Base-by-base conservation (phyloP, 2,113 vertebrate genomes). In the Gallinago media region DNA sequence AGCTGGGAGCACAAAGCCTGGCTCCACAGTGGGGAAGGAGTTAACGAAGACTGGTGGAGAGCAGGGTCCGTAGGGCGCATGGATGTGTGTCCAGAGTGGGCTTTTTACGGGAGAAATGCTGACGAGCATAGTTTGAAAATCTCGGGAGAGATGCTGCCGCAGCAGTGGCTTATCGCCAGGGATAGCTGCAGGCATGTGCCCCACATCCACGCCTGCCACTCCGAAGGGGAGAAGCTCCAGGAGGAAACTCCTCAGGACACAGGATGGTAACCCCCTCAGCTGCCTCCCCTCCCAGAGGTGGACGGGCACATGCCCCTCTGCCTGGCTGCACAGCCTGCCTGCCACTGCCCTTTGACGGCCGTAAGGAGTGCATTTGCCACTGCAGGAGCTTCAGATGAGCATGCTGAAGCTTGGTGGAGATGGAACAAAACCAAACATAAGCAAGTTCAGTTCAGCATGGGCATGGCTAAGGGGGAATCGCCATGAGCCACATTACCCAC, bases 331-430 rank as follows among this genome's bases (percentile, higher is more conserved):
- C 7, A 1, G 29, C 70, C 36, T 6, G 1, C 36, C 12, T 40
- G 40, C 50, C 3, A 1, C 38, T 82, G 58, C 36, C 31, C 58
- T 42, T 78, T 44, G 32, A 15, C 0, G 0, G 52, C 44, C 38
- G 26, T 42, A 29, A 72, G 26, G 36, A 92, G n/a, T 1, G 1
- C 0, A 0, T 61, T 47, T 73, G 18, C n/a, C 5, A 1, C 46
- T 58, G 49, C 36, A 66, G 20, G 59, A 68, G 38, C 31, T 70
- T 65, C 66, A 27, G 11, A 46, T 27, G 21, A 62, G 40, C 8
- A 27, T 38, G 42, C 11, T 49, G 36, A 88, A 49, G 17, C 58
- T 76, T 62, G 40, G n/a, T 29, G 31, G 70, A 79, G 34, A 34
- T 22, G 50, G 62, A 88, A n/a, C 32, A n/a, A 88, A 79, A 4